Base-by-base conservation (phyloP, 2,888 invertebrate species). In the Epinotia demarniana region DNA sequence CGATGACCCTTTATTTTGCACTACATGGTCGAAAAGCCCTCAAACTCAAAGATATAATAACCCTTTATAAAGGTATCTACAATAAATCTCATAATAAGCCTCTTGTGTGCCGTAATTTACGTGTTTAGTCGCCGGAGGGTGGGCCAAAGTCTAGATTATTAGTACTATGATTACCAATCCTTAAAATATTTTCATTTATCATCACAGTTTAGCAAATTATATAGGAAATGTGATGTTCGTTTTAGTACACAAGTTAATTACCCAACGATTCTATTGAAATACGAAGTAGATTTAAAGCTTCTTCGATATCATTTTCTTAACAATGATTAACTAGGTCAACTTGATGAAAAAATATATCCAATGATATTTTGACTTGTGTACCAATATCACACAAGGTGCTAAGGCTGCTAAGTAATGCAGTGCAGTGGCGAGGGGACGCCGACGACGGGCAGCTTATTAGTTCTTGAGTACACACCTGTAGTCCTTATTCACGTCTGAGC, bases 401-500 rank as follows among this genome's bases (percentile, higher is more conserved):
- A 64, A 58, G 46, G 70, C 70, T 67, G 71, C 73, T 75, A 61
- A 75, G 78, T 78, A 80, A 79, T 82, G 82, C 80, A 79, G 80
- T 79, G 81, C 78, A 81, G 81, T 79, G 80, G 73, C 73, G 79
- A 80, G 79, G 83, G 78, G 79, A 76, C 78, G 80, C 77, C 80
- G 79, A 79, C 73, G 78, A 74, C 78, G 79, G 80, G 83, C 84
- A 81, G 84, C 80, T 55, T 80, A 78, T 85, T 91, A 94, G 86
- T 94, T 94, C 94, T 94, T 94, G 89, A 94, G 91, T 89, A 92
- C 93, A 90, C 94, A 94, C 91, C 94, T 94, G 94, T 92, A 94
- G 90, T 94, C 94, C 92, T 94, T 94, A 93, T 86, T 93, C 82
- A 93, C 94, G 80, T 94, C 94, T 80, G 93, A 85, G 82, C 88